Percentiles rank a stretch among this genome's conserved stretches.
These are phyloP conservation scores for Brachypteracias leptosomus DNA, from an alignment of 2,113 vertebrate species.

Conservation along the genomic window DNA sequence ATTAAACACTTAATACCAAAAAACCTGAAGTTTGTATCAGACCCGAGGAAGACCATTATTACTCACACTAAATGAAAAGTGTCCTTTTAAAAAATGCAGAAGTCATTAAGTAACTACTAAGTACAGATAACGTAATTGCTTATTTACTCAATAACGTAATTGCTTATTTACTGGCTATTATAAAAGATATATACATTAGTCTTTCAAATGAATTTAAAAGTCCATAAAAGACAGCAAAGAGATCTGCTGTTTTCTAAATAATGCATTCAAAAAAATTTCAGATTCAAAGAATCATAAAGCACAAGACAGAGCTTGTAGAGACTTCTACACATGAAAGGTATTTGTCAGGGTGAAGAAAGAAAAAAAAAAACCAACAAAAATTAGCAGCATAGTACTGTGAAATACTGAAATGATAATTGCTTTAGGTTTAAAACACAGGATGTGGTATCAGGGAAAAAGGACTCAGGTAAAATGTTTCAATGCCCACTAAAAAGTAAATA, in stretches of 20 bases:
- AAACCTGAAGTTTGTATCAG: neutral
- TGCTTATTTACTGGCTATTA: neutral
- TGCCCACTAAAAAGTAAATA: constrained; percentile 15
- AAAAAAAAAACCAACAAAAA: neutral
- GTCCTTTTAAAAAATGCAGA: neutral
- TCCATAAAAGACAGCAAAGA: neutral
- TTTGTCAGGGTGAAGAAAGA: neutral
- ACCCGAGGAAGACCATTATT: neutral
- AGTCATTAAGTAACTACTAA: neutral
- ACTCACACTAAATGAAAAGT: neutral
- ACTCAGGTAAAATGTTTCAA: constrained; percentile 21
- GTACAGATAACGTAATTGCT: neutral
- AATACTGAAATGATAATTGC: constrained; percentile 25
- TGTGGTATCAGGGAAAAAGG: neutral
- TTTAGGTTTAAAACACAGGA: neutral
- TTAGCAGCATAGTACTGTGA: neutral
- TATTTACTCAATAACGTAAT: neutral
- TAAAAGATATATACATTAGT: neutral
- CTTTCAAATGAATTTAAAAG: neutral
- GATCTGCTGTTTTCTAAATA: constrained; percentile 20
- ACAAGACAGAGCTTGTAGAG: neutral
- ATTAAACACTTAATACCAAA: neutral
- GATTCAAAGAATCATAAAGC: constrained; percentile 5
- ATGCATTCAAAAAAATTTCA: neutral
- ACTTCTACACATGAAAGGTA: neutral